These are phyloP conservation scores for Aporophyla lueneburgensis DNA, from an alignment of 2,888 invertebrate genomes.

Conservation along the genomic window DNA sequence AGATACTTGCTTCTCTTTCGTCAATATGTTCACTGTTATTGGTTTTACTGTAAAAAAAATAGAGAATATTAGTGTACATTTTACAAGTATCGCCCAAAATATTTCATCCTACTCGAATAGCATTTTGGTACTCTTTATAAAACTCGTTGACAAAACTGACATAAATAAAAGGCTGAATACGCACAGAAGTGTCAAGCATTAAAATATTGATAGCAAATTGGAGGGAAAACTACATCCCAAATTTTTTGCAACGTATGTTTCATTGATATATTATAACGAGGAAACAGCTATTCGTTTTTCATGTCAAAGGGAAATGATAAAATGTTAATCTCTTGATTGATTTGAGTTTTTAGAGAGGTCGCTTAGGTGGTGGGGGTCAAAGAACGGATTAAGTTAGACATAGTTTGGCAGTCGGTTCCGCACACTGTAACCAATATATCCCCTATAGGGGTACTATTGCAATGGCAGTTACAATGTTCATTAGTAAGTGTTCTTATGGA, in stretches of 20 bases:
- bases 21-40: conserved; percentile 95
- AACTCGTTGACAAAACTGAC: background rate
- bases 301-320: background rate
- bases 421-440: background rate
- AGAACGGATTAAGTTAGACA: background rate
- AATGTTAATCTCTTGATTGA: background rate
- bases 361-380: background rate
- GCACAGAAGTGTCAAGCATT: conserved; percentile 8
- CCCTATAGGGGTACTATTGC: too few relatives aligned
- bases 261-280: background rate
- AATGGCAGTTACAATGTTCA: too few relatives aligned
- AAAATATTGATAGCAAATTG: conserved; percentile 37
- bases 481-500: too few relatives aligned
- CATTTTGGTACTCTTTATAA: background rate
- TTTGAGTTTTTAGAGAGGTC: background rate
- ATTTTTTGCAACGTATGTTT: background rate
- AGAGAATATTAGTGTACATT: background rate
- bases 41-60: conserved; percentile 94
- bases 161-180: conserved; percentile 28
- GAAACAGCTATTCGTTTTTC: background rate
- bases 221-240: background rate
- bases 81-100: conserved; percentile 2
- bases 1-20: conserved; percentile 95
- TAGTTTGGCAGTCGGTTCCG: background rate
- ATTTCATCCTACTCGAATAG: background rate